Conservation (phyloP, 1,140 invertebrate genomes). For the Vollenhovia emeryi region DNA sequence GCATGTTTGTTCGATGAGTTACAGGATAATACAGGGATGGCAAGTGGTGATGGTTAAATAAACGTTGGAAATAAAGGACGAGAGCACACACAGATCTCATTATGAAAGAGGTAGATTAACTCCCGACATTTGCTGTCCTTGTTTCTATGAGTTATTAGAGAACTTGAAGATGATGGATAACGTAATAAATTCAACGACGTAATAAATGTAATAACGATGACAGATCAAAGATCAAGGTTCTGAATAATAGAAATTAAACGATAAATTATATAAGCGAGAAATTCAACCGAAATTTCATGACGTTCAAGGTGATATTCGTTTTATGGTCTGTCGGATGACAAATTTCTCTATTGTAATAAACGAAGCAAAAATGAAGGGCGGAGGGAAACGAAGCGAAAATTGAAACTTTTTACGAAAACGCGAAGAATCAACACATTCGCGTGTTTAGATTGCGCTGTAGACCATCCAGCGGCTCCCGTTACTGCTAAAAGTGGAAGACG, state of each 20-base stretch:
- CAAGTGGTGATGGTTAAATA: constrained; percentile 8
- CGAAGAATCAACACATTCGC: constrained; percentile 11
- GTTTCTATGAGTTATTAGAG: background rate
- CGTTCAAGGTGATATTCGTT: background rate
- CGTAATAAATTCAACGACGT: background rate
- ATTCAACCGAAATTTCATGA: background rate
- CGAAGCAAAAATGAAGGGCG: background rate
- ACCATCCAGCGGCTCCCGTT: background rate
- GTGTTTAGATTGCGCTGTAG: constrained; percentile 17
- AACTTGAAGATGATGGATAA: constrained; percentile 9
- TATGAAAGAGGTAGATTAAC: constrained; percentile 17
- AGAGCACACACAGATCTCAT: constrained; percentile 29
- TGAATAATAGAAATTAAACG: background rate
- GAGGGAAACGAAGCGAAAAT: background rate
- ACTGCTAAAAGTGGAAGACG: constrained; percentile 35
- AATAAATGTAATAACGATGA: background rate
- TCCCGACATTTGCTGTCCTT: background rate
- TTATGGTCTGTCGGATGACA: background rate
- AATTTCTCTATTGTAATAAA: background rate
- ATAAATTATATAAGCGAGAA: no score
- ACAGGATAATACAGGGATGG: background rate
- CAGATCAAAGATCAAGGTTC: background rate
- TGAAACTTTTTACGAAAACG: constrained; percentile 19
- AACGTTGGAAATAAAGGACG: background rate
- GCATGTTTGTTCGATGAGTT: constrained; percentile 38